Base-by-base conservation (phyloP, 2,888 invertebrate species). In the Athalia cordata region DNA sequence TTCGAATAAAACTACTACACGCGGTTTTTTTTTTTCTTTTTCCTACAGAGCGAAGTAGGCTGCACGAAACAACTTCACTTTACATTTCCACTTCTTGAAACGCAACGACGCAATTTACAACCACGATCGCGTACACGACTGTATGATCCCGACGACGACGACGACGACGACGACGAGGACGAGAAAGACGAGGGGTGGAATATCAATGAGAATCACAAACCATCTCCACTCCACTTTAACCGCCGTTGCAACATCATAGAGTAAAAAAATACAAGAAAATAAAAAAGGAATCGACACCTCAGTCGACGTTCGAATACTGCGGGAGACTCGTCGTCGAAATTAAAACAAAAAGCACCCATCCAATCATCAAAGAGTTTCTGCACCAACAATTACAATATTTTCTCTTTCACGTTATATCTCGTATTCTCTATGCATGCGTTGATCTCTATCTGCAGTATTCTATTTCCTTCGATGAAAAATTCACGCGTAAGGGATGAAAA, bases 1-100 rank as follows among this genome's bases (percentile, higher is more conserved):
- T 29, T 2, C 29, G 29, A 29, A 29, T 29, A 29, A 29, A 29
- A 29, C 29, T 29, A 29, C 29, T 29, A 29, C 29, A 2, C 29
- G 29, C 29, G 29, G 0, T 81, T 82, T 84, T 83, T 80, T 29
- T 29, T 29, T 0, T 29, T 29, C 2, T 29, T 29, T 29, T 0
- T 29, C 2, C 29, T 29, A 29, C 2, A 29, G 29, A 29, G 29
- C 29, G 29, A 29, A 29, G 29, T 29, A 29, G 29, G 29, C 29
- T 29, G 29, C 29, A 29, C 29, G 29, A 52, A 29, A 5, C 15
- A 29, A 9, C n/a, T 6, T 47, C 45, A 55, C 47, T 47, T 47
- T 9, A n/a, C 9, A 47, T 59, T 72, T 47, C 15, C 59, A 43
- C 15, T 59, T 47, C 43, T 47, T 29, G n/a, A 59, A 45, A 72